Conservation (phyloP, 2,888 invertebrate genomes). For the Dryobota labecula region DNA sequence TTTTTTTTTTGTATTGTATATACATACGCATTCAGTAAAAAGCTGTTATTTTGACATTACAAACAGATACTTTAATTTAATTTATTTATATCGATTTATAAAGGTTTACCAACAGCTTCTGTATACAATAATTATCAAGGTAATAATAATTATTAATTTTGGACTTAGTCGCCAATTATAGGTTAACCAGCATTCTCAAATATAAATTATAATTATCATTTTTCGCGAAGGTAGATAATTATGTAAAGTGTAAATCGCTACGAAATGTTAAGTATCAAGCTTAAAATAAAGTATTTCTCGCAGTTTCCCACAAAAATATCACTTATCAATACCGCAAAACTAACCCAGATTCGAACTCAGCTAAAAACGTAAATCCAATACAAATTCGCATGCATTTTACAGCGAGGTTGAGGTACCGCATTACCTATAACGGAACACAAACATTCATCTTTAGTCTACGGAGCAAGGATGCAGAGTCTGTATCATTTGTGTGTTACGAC, state of each 20-base stretch:
- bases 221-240: too few species aligned
- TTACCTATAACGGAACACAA: constrained; percentile 29
- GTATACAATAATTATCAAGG: too few species aligned
- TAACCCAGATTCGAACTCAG: neutral
- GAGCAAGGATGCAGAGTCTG: constrained; percentile 37
- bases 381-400: constrained; percentile 29
- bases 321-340: neutral
- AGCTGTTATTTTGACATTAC: too few species aligned
- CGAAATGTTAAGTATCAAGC: neutral
- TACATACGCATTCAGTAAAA: too few species aligned
- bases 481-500: constrained; percentile 42
- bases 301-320: neutral
- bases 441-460: constrained; percentile 45
- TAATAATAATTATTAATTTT: too few species aligned
- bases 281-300: neutral
- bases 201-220: too few species aligned
- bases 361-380: constrained; percentile 8
- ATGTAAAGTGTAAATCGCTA: neutral
- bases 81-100: too few species aligned
- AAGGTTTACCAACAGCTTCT: too few species aligned
- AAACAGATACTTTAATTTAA: too few species aligned
- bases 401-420: constrained; percentile 7
- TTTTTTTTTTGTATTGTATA: too few species aligned
- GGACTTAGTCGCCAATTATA: too few species aligned
- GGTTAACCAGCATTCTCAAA: too few species aligned